Evolutionary conservation across 2,797 vertebrate species (phyloP).

Genomic region (Emys orbicularis): DNA sequence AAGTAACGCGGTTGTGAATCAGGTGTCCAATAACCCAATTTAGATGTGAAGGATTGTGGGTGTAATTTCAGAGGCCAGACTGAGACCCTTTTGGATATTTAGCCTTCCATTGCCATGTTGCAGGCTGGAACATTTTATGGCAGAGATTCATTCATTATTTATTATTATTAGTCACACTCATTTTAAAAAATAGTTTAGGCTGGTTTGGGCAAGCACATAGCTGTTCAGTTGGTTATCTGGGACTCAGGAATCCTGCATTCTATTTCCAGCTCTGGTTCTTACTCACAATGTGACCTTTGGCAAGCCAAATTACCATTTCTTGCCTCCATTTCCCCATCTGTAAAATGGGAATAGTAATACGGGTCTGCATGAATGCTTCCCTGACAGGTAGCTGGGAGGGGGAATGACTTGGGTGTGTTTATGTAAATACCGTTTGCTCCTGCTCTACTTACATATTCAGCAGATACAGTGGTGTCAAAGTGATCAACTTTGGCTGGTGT

Average conservation of each 20-base stretch:
- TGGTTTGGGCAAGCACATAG: not conserved
- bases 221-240: not conserved
- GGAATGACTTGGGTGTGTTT: no score
- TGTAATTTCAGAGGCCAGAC: not conserved
- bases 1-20: not conserved
- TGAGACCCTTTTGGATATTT: not conserved
- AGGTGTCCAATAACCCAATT: not conserved
- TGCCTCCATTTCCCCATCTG: not conserved
- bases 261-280: not conserved
- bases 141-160: not conserved
- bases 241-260: not conserved
- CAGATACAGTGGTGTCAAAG: no score
- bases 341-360: not conserved
- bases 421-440: no score
- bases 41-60: not conserved
- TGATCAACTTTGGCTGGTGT: no score
- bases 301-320: accelerated
- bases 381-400: no score
- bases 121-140: not conserved
- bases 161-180: not conserved
- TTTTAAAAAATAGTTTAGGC: not conserved
- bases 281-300: not conserved
- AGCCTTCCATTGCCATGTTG: not conserved
- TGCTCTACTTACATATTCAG: no score
- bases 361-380: no score